Conservation (phyloP, 2,888 invertebrate species). For the Pristionchus exspectatus region DNA sequence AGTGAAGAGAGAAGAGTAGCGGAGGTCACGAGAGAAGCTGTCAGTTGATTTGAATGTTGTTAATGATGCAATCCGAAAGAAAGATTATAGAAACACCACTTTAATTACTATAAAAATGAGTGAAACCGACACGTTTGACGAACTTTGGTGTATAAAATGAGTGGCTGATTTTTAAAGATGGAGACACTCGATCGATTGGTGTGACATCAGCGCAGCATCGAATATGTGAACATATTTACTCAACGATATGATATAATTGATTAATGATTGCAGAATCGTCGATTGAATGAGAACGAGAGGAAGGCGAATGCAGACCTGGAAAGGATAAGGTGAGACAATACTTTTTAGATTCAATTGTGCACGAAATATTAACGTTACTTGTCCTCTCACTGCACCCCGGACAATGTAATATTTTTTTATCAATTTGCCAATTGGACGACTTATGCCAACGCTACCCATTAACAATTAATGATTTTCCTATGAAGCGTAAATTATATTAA, state of each 20-base stretch:
- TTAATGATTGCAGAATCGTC: constrained; percentile 16
- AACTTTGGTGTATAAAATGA: too few species aligned
- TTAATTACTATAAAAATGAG: too few species aligned
- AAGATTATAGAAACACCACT: too few species aligned
- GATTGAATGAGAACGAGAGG: not conserved
- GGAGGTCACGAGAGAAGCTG: constrained; percentile 20
- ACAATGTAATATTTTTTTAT: not conserved
- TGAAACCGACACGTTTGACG: too few species aligned
- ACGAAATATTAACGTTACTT: too few species aligned
- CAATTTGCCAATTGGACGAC: not conserved
- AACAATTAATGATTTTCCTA: not conserved
- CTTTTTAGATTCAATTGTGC: not conserved
- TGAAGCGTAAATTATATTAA: too few species aligned
- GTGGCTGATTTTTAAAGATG: too few species aligned
- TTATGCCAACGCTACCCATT: not conserved
- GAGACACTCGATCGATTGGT: too few species aligned
- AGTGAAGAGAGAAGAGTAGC: constrained; percentile 6
- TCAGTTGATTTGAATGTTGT: not conserved
- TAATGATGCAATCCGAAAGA: not conserved
- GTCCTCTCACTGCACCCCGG: too few species aligned
- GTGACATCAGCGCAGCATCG: too few species aligned
- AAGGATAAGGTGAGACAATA: not conserved
- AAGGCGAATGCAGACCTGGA: constrained; percentile 2
- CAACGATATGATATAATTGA: too few species aligned
- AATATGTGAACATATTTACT: too few species aligned